phyloP scores from a whole-genome alignment of 2,888 invertebrate genomes.

The Ellobium chinense region DNA sequence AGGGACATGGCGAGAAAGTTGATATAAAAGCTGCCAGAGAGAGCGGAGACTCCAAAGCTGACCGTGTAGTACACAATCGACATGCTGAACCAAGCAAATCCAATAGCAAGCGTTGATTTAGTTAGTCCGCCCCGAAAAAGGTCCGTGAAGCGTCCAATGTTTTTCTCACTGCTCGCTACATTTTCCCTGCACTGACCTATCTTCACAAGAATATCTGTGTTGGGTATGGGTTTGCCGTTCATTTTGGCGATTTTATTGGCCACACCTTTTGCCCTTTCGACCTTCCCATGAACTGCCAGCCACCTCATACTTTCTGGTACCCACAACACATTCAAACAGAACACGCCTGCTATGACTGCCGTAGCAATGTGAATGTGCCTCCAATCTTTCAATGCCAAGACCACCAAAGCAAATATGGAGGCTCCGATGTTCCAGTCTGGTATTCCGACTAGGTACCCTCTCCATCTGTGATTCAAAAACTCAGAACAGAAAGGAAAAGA shows the following conservation, averaged over 20 bases:
- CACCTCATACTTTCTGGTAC: slow-evolving; percentile 65
- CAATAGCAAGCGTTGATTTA: neutral
- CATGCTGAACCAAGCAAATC: slow-evolving; percentile 78
- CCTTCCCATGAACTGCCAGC: slow-evolving; percentile 54
- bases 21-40: slow-evolving; percentile 79
- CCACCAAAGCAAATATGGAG: neutral
- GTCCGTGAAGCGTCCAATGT: neutral
- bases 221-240: slow-evolving; percentile 55
- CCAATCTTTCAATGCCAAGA: neutral
- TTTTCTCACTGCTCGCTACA: neutral
- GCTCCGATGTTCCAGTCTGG: no score
- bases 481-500: no score
- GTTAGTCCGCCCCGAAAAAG: neutral
- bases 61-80: slow-evolving; percentile 79
- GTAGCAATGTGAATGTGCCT: neutral
- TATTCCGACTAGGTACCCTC: no score
- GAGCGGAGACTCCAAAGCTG: slow-evolving; percentile 76
- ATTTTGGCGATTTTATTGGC: slow-evolving; percentile 54
- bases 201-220: slow-evolving; percentile 13
- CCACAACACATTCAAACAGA: neutral
- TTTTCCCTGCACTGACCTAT: neutral
- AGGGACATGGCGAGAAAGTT: slow-evolving; percentile 79
- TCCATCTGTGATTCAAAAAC: no score
- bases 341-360: neutral
- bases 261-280: slow-evolving; percentile 56